A percentile compares a stretch with the other conserved stretches of the same genome.
These are phyloP conservation scores for Rana temporaria DNA, from an alignment of 2,113 vertebrate genomes.

Conservation along the genomic window DNA sequence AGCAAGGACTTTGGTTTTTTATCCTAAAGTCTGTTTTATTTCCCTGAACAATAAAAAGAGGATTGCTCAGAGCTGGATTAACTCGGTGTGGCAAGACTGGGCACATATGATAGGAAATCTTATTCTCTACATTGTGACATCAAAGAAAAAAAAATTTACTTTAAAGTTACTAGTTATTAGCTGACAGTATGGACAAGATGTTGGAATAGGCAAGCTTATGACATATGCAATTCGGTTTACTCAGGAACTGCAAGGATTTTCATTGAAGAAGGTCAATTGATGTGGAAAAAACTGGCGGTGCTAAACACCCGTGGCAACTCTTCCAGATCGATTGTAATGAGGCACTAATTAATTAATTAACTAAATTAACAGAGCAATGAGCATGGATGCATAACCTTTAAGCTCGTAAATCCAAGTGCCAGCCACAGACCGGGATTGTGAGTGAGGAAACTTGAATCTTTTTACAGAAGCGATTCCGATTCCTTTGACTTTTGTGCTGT, in stretches of 20 bases:
- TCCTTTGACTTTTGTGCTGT: conserved; percentile 23
- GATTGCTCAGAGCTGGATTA: no score
- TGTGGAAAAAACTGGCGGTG: conserved; percentile 11
- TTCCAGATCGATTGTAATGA: conserved; percentile 54
- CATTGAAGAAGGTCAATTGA: conserved; percentile 44
- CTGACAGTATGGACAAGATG: no score
- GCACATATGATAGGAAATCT: no score
- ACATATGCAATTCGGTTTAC: conserved; percentile 7
- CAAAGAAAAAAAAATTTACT: no score
- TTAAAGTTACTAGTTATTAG: no score
- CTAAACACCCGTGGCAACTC: conserved; percentile 36
- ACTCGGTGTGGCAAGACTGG: no score
- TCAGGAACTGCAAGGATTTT: conserved; percentile 1
- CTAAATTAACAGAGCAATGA: conserved; percentile 50
- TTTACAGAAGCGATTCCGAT: conserved; percentile 14
- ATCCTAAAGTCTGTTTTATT: no score
- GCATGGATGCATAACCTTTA: conserved; percentile 37
- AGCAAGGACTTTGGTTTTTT: no score
- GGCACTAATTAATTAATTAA: conserved; percentile 55
- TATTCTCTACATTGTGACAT: no score
- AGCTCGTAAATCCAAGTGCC: conserved; percentile 53
- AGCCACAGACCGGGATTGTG: conserved; percentile 6
- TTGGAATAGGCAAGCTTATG: no score
- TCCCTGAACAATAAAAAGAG: no score
- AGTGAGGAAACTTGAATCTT: neutral